These are phyloP conservation scores for Cromileptes altivelis DNA, from an alignment of 2,113 vertebrate species.

Conservation along the genomic window DNA sequence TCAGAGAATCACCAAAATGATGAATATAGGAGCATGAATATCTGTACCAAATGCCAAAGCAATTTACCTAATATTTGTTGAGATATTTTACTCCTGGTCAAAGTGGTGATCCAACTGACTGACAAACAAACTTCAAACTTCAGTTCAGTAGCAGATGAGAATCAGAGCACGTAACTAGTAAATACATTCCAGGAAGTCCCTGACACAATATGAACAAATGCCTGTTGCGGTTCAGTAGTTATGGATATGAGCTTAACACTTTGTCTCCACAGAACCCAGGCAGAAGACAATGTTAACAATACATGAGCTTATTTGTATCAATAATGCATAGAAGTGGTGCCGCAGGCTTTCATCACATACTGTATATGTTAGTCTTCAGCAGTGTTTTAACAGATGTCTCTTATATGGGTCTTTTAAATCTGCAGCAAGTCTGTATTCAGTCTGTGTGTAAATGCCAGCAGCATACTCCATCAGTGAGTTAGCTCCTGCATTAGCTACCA, in stretches of 20 bases:
- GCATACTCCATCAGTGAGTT: conserved; percentile 6
- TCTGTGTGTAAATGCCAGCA: not conserved
- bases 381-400: conserved; percentile 5
- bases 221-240: not conserved
- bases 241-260: not conserved
- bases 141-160: not conserved
- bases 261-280: not conserved
- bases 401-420: not conserved
- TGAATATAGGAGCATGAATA: not conserved
- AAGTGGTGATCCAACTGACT: too few species aligned
- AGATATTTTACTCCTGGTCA: not conserved
- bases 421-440: not conserved
- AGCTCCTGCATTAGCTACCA: conserved; percentile 24
- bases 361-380: not conserved
- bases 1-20: too few species aligned
- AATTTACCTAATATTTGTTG: not conserved
- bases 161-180: not conserved
- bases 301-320: conserved; percentile 45
- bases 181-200: not conserved
- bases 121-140: not conserved
- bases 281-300: conserved; percentile 21
- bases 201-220: not conserved
- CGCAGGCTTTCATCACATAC: not conserved
- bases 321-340: conserved; percentile 1
- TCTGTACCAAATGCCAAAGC: not conserved